phyloP scores from a whole-genome alignment of 2,113 vertebrate genomes.

The Phainopepla nitens region DNA sequence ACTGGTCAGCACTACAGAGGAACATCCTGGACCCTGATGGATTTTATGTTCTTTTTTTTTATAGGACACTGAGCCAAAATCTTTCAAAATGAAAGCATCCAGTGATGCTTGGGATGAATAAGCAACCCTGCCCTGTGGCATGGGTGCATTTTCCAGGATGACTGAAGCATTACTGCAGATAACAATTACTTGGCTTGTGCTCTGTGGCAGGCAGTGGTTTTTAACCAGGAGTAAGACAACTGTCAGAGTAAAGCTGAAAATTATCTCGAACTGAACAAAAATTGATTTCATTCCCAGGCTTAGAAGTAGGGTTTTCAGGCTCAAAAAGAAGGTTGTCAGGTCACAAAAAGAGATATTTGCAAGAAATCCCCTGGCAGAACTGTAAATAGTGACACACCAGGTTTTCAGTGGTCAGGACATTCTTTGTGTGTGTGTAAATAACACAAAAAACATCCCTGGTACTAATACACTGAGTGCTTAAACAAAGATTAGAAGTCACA shows the following conservation, averaged over 20 bases:
- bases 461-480: background rate
- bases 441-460: background rate
- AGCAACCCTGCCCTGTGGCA: background rate
- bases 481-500: background rate
- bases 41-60: background rate
- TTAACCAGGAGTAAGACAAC: background rate
- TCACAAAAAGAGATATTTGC: background rate
- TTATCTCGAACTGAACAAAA: background rate
- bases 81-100: background rate
- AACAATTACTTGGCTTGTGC: background rate
- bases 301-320: background rate
- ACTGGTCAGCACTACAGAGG: background rate
- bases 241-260: background rate
- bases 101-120: background rate
- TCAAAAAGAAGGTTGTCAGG: too few species aligned
- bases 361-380: background rate
- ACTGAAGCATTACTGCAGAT: background rate
- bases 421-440: background rate
- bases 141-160: background rate
- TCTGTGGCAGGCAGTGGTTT: background rate
- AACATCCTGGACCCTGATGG: background rate
- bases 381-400: background rate
- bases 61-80: background rate
- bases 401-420: background rate
- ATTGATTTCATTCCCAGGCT: background rate